Base-by-base conservation (phyloP, 2,797 vertebrate species). In the Notolepis coatsorum region DNA sequence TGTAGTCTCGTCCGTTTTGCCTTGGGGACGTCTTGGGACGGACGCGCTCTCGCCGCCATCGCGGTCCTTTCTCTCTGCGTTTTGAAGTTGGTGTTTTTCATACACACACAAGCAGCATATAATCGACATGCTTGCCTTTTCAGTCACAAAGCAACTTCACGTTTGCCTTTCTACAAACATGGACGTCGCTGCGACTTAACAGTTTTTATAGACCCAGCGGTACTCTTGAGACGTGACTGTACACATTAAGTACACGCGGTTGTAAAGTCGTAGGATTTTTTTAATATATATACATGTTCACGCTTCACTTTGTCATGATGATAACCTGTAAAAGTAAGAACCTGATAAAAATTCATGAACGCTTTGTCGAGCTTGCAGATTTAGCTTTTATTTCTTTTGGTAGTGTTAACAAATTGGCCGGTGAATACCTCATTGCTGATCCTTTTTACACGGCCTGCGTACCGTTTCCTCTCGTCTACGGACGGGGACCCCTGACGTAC, bases 121-220 rank as follows among this genome's bases (percentile, higher is more conserved):
- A 73, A 61, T 77, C 53, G 71, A 75, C 66, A 39, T 61, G 79
- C 81, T 89, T 89, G 86, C 88, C 88, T 89, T 89, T 68, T n/a
- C n/a, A 71, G 73, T 87, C 79, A 68, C 81, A 65, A 76, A 72
- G 53, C 67, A 51, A 85, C 78, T 79, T 87, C 87, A 88, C 87
- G 51, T 85, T 84, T 80, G 83, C 87, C 85, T 88, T 85, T 72
- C 18, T 65, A 47, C 55, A 82, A 67, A 77, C 74, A 9, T 70
- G 62, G 71, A 77, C 58, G 76, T 81, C 60, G 68, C n/a, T n/a
- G 66, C 73, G 21, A 82, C 57, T 13, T 24, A 52, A 69, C 28
- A 2, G 61, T 65, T 75, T 50, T n/a, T 75, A 64, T 63, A 17
- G 61, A 55, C 48, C 38, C 62, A 68, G n/a, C 2, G 66, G 64